phyloP scores from a whole-genome alignment of 2,797 vertebrate species.

The Xerus rutilus region DNA sequence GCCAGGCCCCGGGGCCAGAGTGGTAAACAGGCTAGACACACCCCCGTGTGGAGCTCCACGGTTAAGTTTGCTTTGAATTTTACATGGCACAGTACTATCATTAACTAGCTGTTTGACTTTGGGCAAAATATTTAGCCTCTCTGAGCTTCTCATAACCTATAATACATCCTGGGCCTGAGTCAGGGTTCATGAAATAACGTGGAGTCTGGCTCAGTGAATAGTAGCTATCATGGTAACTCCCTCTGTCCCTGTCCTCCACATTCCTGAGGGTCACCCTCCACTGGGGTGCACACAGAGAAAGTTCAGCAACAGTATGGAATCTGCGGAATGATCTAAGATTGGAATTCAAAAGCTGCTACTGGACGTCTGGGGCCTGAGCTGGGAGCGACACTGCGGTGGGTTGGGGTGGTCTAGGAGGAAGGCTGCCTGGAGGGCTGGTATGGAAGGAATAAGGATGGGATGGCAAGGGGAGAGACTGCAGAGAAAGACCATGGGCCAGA shows the following conservation, averaged over 20 bases:
- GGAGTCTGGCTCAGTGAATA: neutral
- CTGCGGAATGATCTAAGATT: neutral
- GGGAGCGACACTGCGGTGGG: neutral
- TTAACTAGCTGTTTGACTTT: neutral
- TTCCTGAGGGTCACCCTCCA: neutral
- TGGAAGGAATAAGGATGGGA: neutral
- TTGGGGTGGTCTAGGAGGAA: neutral
- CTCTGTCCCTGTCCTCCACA: neutral
- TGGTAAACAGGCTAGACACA: neutral
- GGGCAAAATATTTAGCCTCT: conserved; percentile 8
- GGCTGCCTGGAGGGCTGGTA: neutral
- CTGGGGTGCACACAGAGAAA: neutral
- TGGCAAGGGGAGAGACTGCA: neutral
- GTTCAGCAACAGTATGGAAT: neutral
- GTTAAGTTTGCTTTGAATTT: neutral
- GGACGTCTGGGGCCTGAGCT: neutral
- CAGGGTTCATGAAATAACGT: neutral
- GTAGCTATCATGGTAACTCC: neutral
- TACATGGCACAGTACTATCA: neutral
- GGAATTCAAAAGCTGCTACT: neutral
- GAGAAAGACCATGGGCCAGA: neutral
- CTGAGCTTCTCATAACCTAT: conserved; percentile 7
- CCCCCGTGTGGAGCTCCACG: neutral
- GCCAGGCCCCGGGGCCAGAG: neutral
- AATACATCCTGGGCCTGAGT: neutral